These are phyloP conservation scores for Nysson spinosus DNA, from an alignment of 2,888 invertebrate species.

Conservation along the genomic window DNA sequence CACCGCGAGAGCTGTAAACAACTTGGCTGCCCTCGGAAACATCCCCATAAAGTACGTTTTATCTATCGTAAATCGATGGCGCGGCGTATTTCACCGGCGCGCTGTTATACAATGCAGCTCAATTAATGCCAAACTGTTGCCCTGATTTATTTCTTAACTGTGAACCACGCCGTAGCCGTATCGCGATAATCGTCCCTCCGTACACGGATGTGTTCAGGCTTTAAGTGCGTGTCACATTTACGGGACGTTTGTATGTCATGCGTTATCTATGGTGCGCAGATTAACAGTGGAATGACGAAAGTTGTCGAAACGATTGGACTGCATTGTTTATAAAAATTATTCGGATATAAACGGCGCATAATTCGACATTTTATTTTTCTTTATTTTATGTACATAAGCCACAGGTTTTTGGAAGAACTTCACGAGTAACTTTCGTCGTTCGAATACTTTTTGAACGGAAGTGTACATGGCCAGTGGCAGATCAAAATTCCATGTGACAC, in stretches of 20 bases:
- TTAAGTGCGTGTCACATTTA: conserved; percentile 37
- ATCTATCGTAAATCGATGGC: conserved; percentile 77
- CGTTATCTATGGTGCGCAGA: conserved; percentile 44
- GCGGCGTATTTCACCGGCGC: conserved; percentile 72
- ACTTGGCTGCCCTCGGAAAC: conserved; percentile 70
- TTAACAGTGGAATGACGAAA: too few species aligned
- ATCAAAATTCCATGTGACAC: too few species aligned
- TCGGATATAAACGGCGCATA: too few species aligned
- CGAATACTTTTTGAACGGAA: too few species aligned
- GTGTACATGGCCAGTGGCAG: too few species aligned
- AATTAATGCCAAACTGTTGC: conserved; percentile 76
- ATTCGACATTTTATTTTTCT: too few species aligned
- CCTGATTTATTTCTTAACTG: conserved; percentile 75
- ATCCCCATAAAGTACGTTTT: conserved; percentile 77
- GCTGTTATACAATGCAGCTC: conserved; percentile 74
- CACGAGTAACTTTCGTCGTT: too few species aligned
- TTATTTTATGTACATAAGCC: too few species aligned
- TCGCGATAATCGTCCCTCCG: conserved; percentile 57
- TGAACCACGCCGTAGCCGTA: conserved; percentile 31
- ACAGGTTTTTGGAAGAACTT: too few species aligned
- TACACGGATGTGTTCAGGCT: conserved; percentile 44
- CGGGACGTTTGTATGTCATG: conserved; percentile 36
- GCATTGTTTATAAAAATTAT: too few species aligned
- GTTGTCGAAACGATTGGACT: too few species aligned
- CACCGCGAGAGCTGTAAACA: conserved; percentile 68